Evolutionary conservation across 2,113 vertebrate genomes (phyloP).

Genomic region (Cyanistes caeruleus): DNA sequence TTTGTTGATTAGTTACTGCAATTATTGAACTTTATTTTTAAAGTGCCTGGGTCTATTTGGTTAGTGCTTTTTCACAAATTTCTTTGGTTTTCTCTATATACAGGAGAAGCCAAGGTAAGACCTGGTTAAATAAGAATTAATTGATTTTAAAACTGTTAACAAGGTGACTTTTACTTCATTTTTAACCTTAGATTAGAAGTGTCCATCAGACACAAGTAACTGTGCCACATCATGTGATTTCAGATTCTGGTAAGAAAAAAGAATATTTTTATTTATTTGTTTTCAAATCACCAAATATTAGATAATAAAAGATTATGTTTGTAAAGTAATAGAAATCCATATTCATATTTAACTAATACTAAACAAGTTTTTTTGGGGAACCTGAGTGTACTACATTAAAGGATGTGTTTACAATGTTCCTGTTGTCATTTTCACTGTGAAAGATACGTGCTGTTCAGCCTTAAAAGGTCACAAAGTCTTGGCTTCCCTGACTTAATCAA

Average conservation of each 20-base stretch:
- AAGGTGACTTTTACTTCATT: not conserved
- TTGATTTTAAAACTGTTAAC: not conserved
- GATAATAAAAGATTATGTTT: not conserved
- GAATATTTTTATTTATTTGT: not conserved
- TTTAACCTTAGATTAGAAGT: not conserved
- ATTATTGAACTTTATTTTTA: not conserved
- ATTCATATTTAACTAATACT: not conserved
- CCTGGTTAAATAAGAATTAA: not conserved
- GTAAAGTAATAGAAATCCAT: not conserved
- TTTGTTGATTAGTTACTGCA: not conserved
- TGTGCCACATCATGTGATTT: not conserved
- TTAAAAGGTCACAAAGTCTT: conserved; percentile 66
- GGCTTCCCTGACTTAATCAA: conserved; percentile 60
- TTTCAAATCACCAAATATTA: not conserved
- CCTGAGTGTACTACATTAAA: not conserved
- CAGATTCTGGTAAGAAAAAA: not conserved
- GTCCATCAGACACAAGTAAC: not conserved
- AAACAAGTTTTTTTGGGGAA: not conserved
- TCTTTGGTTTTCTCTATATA: not conserved
- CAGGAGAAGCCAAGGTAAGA: not conserved
- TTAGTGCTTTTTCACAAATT: not conserved
- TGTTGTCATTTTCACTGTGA: conserved; percentile 24
- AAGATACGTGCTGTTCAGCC: conserved; percentile 13
- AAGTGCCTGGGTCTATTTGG: not conserved
- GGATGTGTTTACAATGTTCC: not conserved